Base-by-base conservation (phyloP, 2,797 vertebrate species). In the Danio kyathit region DNA sequence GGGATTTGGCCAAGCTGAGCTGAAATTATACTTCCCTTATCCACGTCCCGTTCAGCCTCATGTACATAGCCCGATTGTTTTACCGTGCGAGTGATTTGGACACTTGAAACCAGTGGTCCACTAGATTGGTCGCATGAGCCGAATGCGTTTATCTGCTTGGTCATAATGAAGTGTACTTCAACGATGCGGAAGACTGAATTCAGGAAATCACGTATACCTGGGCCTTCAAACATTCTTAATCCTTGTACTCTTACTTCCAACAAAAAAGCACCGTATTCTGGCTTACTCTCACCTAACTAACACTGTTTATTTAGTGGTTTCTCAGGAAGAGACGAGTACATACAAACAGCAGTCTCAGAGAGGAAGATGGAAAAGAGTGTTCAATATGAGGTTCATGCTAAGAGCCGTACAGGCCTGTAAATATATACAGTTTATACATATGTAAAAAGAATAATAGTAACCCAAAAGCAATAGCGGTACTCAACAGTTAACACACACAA, bases 391-490 rank as follows among this genome's bases (percentile, higher is more conserved):
- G 88, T 90, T 87, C 91, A 94, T 93, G 93, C 92, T 92, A 88
- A 89, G 88, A 91, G 90, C 89, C 87, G 91, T 92, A 89, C 90
- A 93, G 88, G 91, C 91, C 89, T 89, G 92, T 91, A 92, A 90
- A 91, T 91, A 93, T 90, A 93, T 91, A 92, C 92, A 92, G 88
- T 88, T 83, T 92, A 92, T 93, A 93, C 92, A 89, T 86, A 88
- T 88, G 86, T 88, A 89, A n/a, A 29, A 91, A 89, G 85, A 56
- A 88, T 88, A 85, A 83, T 79, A 85, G 85, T 86, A 89, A 90
- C 29, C 83, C 74, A 21, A 86, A 86, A 70, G 76, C 86, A 89
- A 85, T 88, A 89, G 86, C 79, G 90, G 80, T 86, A 81, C 72
- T 86, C 88, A 85, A 88, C 71, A 78, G 80, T 74, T 83, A 88